phyloP scores from a whole-genome alignment of 1,140 invertebrate genomes.

The Stratiolaelaps scimitus region DNA sequence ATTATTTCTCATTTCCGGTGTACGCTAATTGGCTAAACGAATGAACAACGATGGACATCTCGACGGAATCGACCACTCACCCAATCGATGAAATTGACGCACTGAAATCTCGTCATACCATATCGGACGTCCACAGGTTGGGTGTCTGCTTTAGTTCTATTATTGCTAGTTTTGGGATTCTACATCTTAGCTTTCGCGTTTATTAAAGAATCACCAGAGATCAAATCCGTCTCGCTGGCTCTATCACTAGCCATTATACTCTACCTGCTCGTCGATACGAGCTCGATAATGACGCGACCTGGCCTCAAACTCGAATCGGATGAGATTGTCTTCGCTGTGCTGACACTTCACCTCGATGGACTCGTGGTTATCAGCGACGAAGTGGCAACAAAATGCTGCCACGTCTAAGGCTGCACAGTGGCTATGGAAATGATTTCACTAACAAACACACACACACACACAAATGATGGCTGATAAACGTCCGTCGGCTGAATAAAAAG shows the following conservation, averaged over 20 bases:
- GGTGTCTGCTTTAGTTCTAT: background rate
- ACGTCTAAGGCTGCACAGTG: too few species aligned
- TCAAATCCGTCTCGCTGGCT: background rate
- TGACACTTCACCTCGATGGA: slow-evolving; percentile 7
- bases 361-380: background rate
- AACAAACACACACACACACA: too few species aligned
- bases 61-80: too few species aligned
- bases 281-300: background rate
- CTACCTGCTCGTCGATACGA: slow-evolving; percentile 11
- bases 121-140: background rate
- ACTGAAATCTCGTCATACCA: too few species aligned
- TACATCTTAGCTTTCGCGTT: background rate
- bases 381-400: background rate
- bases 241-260: background rate
- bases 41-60: too few species aligned
- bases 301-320: slow-evolving; percentile 1
- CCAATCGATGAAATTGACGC: too few species aligned
- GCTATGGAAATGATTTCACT: too few species aligned
- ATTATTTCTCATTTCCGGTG: too few species aligned
- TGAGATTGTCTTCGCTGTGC: slow-evolving; percentile 5
- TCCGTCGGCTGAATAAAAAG: too few species aligned
- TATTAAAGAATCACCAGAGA: slow-evolving; percentile 11
- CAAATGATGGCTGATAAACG: too few species aligned
- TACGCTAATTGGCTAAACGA: too few species aligned
- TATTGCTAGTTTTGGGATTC: slow-evolving; percentile 3